phyloP scores from a whole-genome alignment of 2,113 vertebrate species.

The Phalacrocorax carbo region DNA sequence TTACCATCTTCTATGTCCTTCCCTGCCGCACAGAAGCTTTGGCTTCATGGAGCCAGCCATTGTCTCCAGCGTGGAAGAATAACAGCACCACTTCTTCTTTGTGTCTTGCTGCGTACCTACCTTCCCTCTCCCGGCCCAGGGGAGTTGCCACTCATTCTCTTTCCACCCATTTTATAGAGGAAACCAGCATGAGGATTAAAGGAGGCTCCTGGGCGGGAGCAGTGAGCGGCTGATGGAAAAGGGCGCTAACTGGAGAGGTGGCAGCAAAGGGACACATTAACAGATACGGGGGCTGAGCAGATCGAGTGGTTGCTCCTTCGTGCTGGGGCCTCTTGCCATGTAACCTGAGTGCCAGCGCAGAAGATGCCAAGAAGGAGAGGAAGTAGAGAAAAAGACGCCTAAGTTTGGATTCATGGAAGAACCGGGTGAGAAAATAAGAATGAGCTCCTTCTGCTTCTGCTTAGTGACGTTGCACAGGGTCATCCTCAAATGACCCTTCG shows the following conservation, averaged over 20 bases:
- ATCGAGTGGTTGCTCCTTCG: not conserved
- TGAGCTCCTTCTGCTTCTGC: not conserved
- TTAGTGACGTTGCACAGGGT: fast-evolving
- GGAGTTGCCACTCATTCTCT: not conserved
- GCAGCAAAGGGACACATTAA: fast-evolving
- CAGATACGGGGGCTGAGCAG: not conserved
- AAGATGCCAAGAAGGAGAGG: not conserved
- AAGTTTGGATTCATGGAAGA: not conserved
- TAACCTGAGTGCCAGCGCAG: not conserved
- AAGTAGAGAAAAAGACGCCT: not conserved
- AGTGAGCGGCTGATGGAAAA: fast-evolving
- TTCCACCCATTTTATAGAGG: not conserved
- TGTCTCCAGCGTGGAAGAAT: not conserved
- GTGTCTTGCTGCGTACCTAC: not conserved
- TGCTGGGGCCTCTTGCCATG: not conserved
- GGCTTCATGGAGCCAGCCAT: not conserved
- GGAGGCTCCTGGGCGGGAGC: not conserved
- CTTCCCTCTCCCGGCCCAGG: not conserved
- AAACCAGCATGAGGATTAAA: not conserved
- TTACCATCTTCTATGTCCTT: not conserved
- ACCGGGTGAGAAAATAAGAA: not conserved
- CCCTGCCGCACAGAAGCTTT: fast-evolving
- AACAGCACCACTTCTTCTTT: not conserved
- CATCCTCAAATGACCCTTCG: not conserved
- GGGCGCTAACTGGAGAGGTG: not conserved